Evolutionary conservation across 1,140 invertebrate species (phyloP), one percentile per base, ranked within the genome.

Genomic region (Palaemon carinicauda): DNA sequence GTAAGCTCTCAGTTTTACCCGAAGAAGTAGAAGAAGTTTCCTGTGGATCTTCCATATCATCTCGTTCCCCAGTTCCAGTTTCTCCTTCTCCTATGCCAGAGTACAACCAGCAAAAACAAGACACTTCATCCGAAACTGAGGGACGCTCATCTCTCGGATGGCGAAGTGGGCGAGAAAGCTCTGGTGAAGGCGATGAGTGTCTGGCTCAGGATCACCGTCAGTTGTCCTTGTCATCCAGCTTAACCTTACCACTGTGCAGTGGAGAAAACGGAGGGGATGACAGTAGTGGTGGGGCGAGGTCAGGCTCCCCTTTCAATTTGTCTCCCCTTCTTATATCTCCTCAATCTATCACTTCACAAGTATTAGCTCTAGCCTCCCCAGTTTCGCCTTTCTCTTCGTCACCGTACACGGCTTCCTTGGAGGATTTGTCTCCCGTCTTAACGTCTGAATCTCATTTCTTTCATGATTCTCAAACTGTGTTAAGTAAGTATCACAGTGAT

Each of bases 321-420:
- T n/a, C 24, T 17, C 9, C 41, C 24, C 31, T 78, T 15, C 75
- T 69, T 50, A 29, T 53, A 24, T 79, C 83, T 3, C 75, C 75
- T 2, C 51, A 69, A 24, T 73, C 75, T 50, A 79, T 80, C 77
- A 86, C 75, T 19, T 80, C 83, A 15, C 75, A 73, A 52, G 50
- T 80, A 29, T 50, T 80, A 17, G 60, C 84, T 21, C 60, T 86
- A 27, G 77, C 84, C n/a, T 86, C 84, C 0, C 84, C 84, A 27
- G 60, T 86, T 27, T 86, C 84, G 2, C 84, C 84, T 4, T 86
- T 86, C 77, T 86, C 84, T 1, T 87, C 85, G 19, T 86, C 87
- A 24, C 84, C 85, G 33, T 80, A 60, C 78, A 80, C 77, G 17
- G 75, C 56, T 10, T 88, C 65, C 27, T 74, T 82, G 24, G 84